A percentile compares a stretch with the other conserved stretches of the same genome.
Conservation (phyloP, 1,140 invertebrate species). For the Helicoverpa zea region DNA sequence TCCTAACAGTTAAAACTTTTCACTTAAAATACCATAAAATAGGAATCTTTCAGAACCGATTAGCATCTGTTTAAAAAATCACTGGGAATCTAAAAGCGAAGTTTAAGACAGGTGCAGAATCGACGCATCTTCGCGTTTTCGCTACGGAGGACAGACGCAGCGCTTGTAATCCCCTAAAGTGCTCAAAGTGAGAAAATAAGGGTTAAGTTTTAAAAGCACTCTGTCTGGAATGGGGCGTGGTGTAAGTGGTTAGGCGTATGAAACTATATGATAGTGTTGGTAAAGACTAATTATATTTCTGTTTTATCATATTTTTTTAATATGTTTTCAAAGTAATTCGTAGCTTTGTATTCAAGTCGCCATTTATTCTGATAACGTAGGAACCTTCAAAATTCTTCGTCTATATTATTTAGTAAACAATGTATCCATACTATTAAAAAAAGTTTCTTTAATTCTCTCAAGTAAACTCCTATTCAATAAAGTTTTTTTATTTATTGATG, state of each 20-base stretch:
- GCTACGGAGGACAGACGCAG: constrained; percentile 42
- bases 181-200: constrained; percentile 78
- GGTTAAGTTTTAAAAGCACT: constrained; percentile 80
- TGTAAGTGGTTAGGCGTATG: constrained; percentile 1
- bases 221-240: constrained; percentile 36
- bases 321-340: too few species aligned
- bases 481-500: too few species aligned
- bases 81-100: constrained; percentile 32
- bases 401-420: too few species aligned
- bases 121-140: constrained; percentile 53
- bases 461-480: too few species aligned
- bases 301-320: background rate
- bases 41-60: constrained; percentile 16
- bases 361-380: too few species aligned
- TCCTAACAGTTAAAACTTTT: constrained; percentile 2
- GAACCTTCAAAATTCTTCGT: too few species aligned
- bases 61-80: constrained; percentile 36
- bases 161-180: constrained; percentile 76
- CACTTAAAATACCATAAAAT: constrained; percentile 1
- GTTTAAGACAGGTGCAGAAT: constrained; percentile 35
- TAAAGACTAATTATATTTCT: too few species aligned
- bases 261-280: background rate
- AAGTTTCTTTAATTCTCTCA: too few species aligned
- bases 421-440: too few species aligned
- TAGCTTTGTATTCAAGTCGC: too few species aligned